A percentile compares a stretch with the other conserved stretches of the same genome.
Evolutionary conservation across 2,113 vertebrate species (phyloP).

Genomic region (Sarotherodon lohbergeri): DNA sequence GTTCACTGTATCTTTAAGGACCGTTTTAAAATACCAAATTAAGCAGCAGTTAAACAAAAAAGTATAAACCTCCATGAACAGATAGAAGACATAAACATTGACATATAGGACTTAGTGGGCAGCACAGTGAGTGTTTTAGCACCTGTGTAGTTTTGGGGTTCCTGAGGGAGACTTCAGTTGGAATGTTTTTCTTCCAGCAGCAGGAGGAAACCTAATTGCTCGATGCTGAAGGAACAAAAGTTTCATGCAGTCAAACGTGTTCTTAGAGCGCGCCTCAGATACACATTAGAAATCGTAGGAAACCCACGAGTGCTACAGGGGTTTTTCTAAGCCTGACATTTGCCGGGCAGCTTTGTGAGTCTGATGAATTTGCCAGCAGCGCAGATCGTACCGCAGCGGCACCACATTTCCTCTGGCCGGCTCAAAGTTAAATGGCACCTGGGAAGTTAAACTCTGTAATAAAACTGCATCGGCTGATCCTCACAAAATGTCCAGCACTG

Average conservation of each 20-base stretch:
- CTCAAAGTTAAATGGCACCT: background rate
- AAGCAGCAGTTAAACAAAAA: background rate
- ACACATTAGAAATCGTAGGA: background rate
- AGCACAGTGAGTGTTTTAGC: background rate
- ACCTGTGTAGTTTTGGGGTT: background rate
- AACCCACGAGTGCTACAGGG: background rate
- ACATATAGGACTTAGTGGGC: background rate
- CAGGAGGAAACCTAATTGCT: background rate
- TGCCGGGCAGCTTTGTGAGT: background rate
- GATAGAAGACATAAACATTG: background rate
- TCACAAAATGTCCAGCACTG: background rate
- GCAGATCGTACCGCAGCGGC: background rate
- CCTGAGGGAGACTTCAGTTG: background rate
- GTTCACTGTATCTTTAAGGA: background rate
- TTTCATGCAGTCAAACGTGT: background rate
- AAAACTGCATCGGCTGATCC: background rate
- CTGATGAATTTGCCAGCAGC: slow-evolving; percentile 10
- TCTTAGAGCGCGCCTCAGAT: background rate
- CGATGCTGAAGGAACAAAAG: background rate
- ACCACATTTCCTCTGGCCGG: background rate
- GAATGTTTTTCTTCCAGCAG: background rate
- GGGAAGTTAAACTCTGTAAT: background rate
- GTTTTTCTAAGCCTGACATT: background rate
- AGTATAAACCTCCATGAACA: background rate
- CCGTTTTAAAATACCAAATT: background rate